phyloP scores from a whole-genome alignment of 2,797 vertebrate genomes.

The Lepus townsendii region DNA sequence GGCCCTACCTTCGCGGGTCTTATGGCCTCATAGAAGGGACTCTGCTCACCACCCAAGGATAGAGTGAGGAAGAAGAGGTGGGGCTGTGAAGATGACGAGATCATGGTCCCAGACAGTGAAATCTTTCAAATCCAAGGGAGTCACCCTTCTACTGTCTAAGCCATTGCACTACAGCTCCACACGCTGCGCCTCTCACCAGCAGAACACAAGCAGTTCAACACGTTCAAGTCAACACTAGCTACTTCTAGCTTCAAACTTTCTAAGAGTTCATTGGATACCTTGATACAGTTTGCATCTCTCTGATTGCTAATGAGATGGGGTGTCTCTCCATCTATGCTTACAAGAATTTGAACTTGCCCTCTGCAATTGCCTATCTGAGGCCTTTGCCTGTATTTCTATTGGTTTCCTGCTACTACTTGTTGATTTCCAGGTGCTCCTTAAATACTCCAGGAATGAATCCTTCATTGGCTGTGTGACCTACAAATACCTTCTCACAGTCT shows the following conservation, averaged over 20 bases:
- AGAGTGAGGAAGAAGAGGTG: no score
- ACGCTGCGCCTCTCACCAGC: background rate
- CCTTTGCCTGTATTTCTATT: background rate
- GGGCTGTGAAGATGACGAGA: background rate
- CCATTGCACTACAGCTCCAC: background rate
- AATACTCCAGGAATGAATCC: background rate
- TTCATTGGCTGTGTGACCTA: background rate
- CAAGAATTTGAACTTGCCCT: background rate
- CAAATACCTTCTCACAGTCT: background rate
- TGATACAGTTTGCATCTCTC: background rate
- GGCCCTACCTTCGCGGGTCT: background rate
- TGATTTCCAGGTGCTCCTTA: background rate
- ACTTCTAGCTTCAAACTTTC: background rate
- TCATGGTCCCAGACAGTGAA: background rate
- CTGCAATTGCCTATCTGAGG: background rate
- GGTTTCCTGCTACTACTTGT: background rate
- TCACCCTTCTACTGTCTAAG: background rate
- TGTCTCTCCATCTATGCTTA: background rate
- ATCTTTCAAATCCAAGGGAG: background rate
- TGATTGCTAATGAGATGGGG: background rate
- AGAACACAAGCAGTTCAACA: background rate
- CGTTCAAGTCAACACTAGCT: background rate
- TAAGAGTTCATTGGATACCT: background rate
- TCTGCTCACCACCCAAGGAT: background rate
- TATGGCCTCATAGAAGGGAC: background rate